Percentiles rank a stretch among this genome's conserved stretches.
Evolutionary conservation across 2,888 invertebrate genomes (phyloP).

Genomic region (Dichetophora obliterata): DNA sequence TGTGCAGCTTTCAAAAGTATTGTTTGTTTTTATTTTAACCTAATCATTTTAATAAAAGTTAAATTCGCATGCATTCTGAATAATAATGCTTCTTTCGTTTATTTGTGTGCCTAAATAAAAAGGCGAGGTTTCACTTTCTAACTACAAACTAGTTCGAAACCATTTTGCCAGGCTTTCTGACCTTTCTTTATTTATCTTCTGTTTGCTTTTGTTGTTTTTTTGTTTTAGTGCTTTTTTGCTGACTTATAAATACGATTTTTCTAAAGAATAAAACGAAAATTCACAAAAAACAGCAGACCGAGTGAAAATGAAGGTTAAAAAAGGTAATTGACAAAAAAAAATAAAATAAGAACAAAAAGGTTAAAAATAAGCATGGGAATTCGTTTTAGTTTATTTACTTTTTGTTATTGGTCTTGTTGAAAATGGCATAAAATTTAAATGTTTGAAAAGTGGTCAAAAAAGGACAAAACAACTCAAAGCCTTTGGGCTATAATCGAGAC

Average conservation of each 20-base stretch:
- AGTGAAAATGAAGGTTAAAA: too few relatives aligned
- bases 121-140: background rate
- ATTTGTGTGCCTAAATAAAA: background rate
- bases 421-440: conserved; percentile 35
- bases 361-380: too few relatives aligned
- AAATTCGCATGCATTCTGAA: background rate
- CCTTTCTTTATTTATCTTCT: background rate
- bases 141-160: conserved; percentile 7
- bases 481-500: too few relatives aligned
- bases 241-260: too few relatives aligned
- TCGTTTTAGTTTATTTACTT: too few relatives aligned
- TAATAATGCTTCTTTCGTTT: background rate
- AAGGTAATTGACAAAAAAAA: conserved; percentile 22
- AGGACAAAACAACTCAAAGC: too few relatives aligned
- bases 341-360: background rate
- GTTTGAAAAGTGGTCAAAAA: too few relatives aligned
- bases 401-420: conserved; percentile 6
- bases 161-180: background rate
- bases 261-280: too few relatives aligned
- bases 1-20: background rate
- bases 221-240: background rate
- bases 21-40: background rate
- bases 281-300: too few relatives aligned
- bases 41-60: conserved; percentile 1
- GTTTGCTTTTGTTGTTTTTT: background rate